Percentiles rank a stretch among this genome's conserved stretches.
Evolutionary conservation across 2,888 invertebrate genomes (phyloP).

Genomic region (Drosophila peninsularis): DNA sequence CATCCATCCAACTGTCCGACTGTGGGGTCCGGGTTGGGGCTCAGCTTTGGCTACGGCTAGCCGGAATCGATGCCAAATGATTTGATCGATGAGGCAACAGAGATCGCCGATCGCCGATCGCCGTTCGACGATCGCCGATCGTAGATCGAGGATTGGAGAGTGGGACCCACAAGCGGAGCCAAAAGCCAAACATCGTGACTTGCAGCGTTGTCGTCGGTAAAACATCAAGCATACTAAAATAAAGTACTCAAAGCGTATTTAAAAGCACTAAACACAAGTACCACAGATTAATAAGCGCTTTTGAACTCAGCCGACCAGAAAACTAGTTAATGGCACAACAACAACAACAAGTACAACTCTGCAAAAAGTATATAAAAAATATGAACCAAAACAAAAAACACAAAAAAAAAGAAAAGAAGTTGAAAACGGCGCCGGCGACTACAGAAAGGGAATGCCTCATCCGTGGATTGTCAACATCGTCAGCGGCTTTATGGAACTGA

Average conservation of each 20-base stretch:
- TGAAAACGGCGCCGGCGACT: slow-evolving; percentile 38
- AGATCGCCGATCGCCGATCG: slow-evolving; percentile 2
- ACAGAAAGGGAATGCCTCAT: slow-evolving; percentile 39
- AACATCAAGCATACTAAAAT: slow-evolving; percentile 81
- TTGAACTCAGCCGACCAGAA: slow-evolving; percentile 83
- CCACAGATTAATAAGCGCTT: slow-evolving; percentile 83
- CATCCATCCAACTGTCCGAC: slow-evolving; percentile 9
- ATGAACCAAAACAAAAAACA: slow-evolving; percentile 1
- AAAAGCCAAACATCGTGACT: slow-evolving; percentile 67
- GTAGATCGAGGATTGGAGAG: not conserved
- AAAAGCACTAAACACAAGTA: slow-evolving; percentile 81
- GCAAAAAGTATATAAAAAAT: slow-evolving; percentile 19
- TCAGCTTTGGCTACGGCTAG: not conserved
- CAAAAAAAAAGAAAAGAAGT: not conserved
- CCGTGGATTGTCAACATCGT: slow-evolving; percentile 58
- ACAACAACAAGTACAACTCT: slow-evolving; percentile 31
- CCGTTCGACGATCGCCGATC: not conserved
- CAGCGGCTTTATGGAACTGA: slow-evolving; percentile 16
- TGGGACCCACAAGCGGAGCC: slow-evolving; percentile 25
- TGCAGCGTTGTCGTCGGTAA: slow-evolving; percentile 68
- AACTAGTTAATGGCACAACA: slow-evolving; percentile 78
- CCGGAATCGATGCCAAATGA: slow-evolving; percentile 30
- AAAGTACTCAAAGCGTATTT: slow-evolving; percentile 82
- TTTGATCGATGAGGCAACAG: slow-evolving; percentile 30
- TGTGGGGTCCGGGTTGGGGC: slow-evolving; percentile 12